Evolutionary conservation across 1,140 invertebrate genomes (phyloP).

Genomic region (Drusus annulatus): DNA sequence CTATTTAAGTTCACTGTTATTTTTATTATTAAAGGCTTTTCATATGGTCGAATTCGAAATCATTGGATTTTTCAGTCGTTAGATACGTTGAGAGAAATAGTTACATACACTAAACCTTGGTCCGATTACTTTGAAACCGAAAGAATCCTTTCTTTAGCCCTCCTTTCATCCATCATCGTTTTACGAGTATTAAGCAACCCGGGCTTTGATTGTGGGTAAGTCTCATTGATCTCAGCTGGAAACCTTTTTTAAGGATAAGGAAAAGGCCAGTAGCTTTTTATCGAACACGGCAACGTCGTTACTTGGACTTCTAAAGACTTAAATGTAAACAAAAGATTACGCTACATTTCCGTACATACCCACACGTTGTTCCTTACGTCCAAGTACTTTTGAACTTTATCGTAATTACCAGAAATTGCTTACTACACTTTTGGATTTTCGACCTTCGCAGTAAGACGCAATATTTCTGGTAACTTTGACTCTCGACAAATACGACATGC

Average conservation of each 20-base stretch:
- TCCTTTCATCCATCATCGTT: slow-evolving; percentile 13
- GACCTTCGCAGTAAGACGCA: no score
- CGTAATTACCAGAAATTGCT: no score
- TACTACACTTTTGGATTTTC: no score
- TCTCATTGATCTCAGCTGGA: slow-evolving; percentile 10
- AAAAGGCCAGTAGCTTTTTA: slow-evolving; percentile 1
- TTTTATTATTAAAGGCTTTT: no score
- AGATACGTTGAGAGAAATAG: neutral
- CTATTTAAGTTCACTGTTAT: no score
- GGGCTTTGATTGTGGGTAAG: slow-evolving; percentile 20
- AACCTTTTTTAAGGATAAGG: slow-evolving; percentile 18
- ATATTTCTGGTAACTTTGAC: no score
- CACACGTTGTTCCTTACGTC: no score
- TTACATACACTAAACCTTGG: neutral
- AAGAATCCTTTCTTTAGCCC: neutral
- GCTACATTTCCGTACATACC: no score
- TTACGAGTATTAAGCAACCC: slow-evolving; percentile 13
- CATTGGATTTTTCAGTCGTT: neutral
- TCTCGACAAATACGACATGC: no score
- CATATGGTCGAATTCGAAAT: no score
- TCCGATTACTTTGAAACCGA: neutral
- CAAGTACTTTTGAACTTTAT: no score
- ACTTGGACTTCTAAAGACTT: neutral
- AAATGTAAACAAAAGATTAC: no score
- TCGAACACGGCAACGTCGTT: neutral